A percentile compares a stretch with the other conserved stretches of the same genome.
These are phyloP conservation scores for Saxidomus purpurata DNA, from an alignment of 1,140 invertebrate species.

Conservation along the genomic window DNA sequence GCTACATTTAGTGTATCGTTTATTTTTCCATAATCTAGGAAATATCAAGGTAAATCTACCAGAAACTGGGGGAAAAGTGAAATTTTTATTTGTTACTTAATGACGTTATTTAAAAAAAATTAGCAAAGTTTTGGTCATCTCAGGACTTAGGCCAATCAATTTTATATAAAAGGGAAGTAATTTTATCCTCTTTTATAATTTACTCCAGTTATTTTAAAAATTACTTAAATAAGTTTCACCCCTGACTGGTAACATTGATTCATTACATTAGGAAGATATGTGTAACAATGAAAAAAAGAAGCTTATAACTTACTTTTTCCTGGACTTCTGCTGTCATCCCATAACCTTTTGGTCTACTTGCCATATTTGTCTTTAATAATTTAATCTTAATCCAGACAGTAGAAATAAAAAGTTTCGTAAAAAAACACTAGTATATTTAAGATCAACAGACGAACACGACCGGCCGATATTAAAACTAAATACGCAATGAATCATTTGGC, in stretches of 20 bases:
- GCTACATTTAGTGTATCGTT: not conserved
- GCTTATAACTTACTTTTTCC: conserved; percentile 49
- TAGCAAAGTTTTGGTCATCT: too few relatives aligned
- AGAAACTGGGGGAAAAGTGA: too few relatives aligned
- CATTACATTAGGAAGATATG: too few relatives aligned
- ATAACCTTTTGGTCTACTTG: conserved; percentile 60
- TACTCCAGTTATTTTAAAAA: not conserved
- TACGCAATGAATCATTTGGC: conserved; percentile 25
- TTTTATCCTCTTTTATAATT: not conserved
- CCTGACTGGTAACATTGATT: too few relatives aligned
- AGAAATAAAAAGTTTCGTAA: not conserved
- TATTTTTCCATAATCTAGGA: too few relatives aligned
- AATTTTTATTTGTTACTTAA: too few relatives aligned
- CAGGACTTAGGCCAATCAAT: conserved; percentile 55
- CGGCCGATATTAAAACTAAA: conserved; percentile 8
- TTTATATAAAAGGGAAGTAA: too few relatives aligned
- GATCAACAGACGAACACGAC: not conserved
- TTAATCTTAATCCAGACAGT: not conserved
- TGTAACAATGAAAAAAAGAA: too few relatives aligned
- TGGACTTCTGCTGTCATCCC: conserved; percentile 67
- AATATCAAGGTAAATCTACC: too few relatives aligned
- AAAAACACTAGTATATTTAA: not conserved
- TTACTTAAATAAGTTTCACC: too few relatives aligned
- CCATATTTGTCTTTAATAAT: not conserved
- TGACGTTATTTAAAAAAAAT: too few relatives aligned